Conservation (phyloP, 2,113 vertebrate species). For the Charadrius vociferus region DNA sequence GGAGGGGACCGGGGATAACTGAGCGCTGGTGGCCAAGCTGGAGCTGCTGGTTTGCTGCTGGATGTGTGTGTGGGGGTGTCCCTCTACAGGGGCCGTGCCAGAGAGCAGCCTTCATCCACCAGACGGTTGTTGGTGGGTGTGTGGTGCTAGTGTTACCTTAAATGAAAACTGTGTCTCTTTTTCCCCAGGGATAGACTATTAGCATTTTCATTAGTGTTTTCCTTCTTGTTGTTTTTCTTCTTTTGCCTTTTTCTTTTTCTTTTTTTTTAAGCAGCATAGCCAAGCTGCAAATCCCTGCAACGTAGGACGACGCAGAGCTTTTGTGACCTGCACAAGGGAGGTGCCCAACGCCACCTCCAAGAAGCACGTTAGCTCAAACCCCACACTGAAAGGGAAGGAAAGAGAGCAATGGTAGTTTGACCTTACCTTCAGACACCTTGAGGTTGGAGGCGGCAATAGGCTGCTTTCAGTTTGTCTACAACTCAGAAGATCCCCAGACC, state of each 20-base stretch:
- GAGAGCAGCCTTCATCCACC: neutral
- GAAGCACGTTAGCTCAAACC: neutral
- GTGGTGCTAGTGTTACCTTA: neutral
- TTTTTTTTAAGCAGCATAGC: neutral
- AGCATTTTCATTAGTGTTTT: neutral
- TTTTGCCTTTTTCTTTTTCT: neutral
- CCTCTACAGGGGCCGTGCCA: neutral
- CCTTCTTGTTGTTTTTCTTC: neutral
- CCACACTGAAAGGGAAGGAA: neutral
- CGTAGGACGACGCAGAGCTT: neutral
- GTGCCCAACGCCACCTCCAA: neutral
- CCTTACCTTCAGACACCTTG: neutral
- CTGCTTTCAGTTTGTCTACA: neutral
- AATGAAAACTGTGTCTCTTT: neutral
- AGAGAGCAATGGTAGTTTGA: neutral
- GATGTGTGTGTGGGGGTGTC: neutral
- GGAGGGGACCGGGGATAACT: neutral
- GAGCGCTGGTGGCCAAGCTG: neutral
- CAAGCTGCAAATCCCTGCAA: neutral
- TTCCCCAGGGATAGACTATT: neutral
- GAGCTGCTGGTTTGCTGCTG: neutral
- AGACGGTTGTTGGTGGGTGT: fast-evolving
- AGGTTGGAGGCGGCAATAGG: neutral
- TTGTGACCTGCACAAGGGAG: fast-evolving
- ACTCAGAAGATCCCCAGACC: neutral